Evolutionary conservation across 2,888 invertebrate species (phyloP), one percentile per base, ranked within the genome.

Genomic region (Xanthia togata): DNA sequence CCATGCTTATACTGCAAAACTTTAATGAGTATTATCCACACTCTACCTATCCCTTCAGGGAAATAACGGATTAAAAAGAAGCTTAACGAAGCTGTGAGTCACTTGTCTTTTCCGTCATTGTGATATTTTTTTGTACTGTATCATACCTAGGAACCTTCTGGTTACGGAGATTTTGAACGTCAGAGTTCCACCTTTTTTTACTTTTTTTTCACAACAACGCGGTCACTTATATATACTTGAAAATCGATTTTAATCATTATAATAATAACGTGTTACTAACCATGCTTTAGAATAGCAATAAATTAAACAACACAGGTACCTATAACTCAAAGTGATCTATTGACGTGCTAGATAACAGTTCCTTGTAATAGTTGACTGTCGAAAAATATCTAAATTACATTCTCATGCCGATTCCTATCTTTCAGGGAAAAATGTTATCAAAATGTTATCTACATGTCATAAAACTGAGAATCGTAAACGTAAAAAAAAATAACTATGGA

Each of bases 311-410:
- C 4, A 12, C n/a, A 50, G 4, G 5, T 17, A 17, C 31, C 17
- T 59, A 59, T 59, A 59, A 31, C 9, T 59, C 31, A 5, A 59
- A 60, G 20, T 31, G 31, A 59, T 26, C 0, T 57, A 17, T 59
- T 12, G 8, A 62, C 55, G 57, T 63, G 67, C 35, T 11, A 11
- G 57, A 69, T 79, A n/a, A 31, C 17, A 59, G n/a, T 60, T 80
- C 38, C 55, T 70, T 65, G 68, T 64, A 47, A 59, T n/a, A 65
- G 20, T 55, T 71, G 59, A 64, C 59, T 53, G 50, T 38, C 11
- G n/a, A 64, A 79, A 79, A 14, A 53, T 73, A 70, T 57, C 44
- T 69, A 35, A 69, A 79, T 79, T 31, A 26, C 50, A 14, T 64
- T 69, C 38, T 53, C 74, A 64, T 74, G 44, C 23, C 20, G 67